A percentile compares a stretch with the other conserved stretches of the same genome.
Evolutionary conservation across 2,113 vertebrate genomes (phyloP).

Genomic region (Gallinago undulata): DNA sequence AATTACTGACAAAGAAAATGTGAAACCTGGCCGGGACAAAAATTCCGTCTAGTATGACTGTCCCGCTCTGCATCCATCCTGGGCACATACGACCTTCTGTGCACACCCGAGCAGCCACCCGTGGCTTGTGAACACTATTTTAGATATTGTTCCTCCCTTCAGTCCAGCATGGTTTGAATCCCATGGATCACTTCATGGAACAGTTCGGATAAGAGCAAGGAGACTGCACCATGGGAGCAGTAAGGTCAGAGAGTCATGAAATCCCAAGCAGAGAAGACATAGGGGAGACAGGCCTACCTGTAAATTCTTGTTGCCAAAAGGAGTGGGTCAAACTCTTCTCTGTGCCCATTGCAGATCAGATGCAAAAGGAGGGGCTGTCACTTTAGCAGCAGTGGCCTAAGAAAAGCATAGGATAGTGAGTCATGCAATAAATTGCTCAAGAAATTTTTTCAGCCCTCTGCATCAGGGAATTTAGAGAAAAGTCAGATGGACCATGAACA

Average conservation of each 20-base stretch:
- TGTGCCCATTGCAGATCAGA: not conserved
- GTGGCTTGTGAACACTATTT: not conserved
- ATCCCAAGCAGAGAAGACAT: not conserved
- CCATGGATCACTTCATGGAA: not conserved
- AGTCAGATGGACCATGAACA: not conserved
- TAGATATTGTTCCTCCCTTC: not conserved
- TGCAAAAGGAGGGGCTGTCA: not conserved
- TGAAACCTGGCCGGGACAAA: not conserved
- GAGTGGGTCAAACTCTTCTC: not conserved
- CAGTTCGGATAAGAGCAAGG: not conserved
- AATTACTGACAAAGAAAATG: not conserved
- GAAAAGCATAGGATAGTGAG: not conserved
- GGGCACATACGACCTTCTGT: not conserved
- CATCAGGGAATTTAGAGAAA: not conserved
- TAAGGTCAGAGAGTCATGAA: not conserved
- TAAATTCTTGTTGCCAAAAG: not conserved
- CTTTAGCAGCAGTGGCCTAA: not conserved
- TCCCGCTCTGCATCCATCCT: not conserved
- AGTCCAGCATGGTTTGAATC: not conserved
- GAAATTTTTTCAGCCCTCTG: not conserved
- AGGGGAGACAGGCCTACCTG: not conserved
- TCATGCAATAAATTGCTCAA: not conserved
- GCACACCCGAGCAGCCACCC: fast-evolving
- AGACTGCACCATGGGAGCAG: fast-evolving
- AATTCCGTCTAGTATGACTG: not conserved